phyloP scores from a whole-genome alignment of 1,140 invertebrate species.

The Daktulosphaira vitifoliae region DNA sequence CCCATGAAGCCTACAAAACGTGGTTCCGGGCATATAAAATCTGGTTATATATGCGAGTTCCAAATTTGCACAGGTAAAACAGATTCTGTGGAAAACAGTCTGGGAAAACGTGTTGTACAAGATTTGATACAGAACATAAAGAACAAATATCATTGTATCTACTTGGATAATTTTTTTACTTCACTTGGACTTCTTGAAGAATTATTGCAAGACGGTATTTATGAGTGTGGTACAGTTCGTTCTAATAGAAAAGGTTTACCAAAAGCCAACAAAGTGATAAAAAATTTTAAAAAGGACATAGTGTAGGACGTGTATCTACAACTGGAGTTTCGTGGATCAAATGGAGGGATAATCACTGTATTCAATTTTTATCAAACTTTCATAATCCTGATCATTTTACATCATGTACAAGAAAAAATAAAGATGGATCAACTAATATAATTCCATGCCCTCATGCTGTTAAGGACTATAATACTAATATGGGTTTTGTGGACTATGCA shows the following conservation, averaged over 20 bases:
- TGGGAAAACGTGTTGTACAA: too few relatives aligned
- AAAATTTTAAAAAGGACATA: constrained; percentile 37
- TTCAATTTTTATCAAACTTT: constrained; percentile 38
- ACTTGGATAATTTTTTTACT: constrained; percentile 2
- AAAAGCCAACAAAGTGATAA: constrained; percentile 34
- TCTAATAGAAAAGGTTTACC: too few relatives aligned
- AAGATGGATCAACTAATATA: constrained; percentile 38
- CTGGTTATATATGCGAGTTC: constrained; percentile 38
- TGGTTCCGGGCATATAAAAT: constrained; percentile 38
- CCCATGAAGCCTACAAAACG: constrained; percentile 41
- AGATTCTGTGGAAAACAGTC: background rate
- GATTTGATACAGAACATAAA: too few relatives aligned
- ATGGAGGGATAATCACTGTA: background rate
- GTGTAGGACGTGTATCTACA: constrained; percentile 32
- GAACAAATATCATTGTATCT: background rate
- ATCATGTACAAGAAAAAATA: constrained; percentile 38
- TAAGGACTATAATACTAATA: constrained; percentile 40
- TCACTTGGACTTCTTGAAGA: background rate
- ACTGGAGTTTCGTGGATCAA: too few relatives aligned
- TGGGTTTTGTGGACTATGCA: constrained; percentile 39
- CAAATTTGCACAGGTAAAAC: constrained; percentile 39
- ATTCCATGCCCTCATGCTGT: constrained; percentile 37
- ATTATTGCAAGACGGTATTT: too few relatives aligned
- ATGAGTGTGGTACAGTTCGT: too few relatives aligned
- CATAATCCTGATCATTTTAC: too few relatives aligned